Conservation (phyloP, 1,140 invertebrate species). For the Drosophila burlai region DNA sequence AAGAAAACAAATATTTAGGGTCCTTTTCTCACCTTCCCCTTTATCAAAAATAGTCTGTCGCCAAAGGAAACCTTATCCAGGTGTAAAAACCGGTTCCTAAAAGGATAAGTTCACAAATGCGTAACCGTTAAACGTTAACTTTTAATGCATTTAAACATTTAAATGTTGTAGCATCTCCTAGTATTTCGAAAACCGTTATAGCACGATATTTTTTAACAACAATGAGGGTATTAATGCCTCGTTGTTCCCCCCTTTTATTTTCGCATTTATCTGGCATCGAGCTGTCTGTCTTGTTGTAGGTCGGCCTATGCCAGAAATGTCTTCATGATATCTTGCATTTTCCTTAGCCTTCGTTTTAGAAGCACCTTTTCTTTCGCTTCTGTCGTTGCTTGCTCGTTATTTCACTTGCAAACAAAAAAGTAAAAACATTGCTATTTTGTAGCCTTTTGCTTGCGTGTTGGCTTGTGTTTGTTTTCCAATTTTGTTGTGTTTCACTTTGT, state of each 20-base stretch:
- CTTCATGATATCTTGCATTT: constrained; percentile 16
- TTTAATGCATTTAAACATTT: background rate
- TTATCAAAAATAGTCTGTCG: background rate
- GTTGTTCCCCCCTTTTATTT: background rate
- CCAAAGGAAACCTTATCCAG: background rate
- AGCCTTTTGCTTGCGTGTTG: constrained; percentile 42
- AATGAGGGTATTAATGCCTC: background rate
- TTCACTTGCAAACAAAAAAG: constrained; percentile 14
- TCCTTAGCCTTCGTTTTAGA: constrained; percentile 4
- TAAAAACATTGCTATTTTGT: background rate
- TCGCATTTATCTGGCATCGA: constrained; percentile 50
- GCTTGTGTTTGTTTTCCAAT: constrained; percentile 13
- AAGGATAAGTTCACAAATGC: background rate
- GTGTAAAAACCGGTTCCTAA: background rate
- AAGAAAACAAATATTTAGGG: background rate
- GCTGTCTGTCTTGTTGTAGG: constrained; percentile 19
- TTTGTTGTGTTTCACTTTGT: constrained; percentile 50
- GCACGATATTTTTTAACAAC: background rate
- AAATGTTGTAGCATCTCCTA: background rate
- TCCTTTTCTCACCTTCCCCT: background rate
- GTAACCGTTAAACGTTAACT: no score
- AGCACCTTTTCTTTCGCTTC: constrained; percentile 1
- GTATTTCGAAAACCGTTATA: background rate
- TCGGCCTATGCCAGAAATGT: constrained; percentile 11
- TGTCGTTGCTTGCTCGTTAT: constrained; percentile 3